Percentiles rank a stretch among this genome's conserved stretches.
These are phyloP conservation scores for Ailuropoda melanoleuca DNA, from an alignment of 2,113 vertebrate genomes.

Conservation along the genomic window DNA sequence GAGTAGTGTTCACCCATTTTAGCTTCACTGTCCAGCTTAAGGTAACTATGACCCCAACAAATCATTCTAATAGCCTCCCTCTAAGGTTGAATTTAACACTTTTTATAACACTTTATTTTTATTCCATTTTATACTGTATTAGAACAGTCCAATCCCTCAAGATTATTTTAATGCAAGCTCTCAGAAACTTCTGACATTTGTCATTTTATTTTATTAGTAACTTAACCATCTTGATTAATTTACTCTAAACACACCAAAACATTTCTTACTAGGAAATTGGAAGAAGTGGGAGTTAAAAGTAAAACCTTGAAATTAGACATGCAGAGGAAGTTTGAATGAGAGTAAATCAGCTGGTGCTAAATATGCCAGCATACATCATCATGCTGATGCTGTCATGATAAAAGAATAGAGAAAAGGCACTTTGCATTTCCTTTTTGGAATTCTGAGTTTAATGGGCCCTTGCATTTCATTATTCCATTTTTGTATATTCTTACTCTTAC, in stretches of 20 bases:
- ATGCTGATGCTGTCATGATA: constrained; percentile 34
- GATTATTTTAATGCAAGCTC: not conserved
- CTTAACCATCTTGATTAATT: constrained; percentile 20
- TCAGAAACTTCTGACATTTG: constrained; percentile 3
- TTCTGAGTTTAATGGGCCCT: constrained; percentile 66
- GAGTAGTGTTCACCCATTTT: not conserved
- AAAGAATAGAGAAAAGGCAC: constrained; percentile 45
- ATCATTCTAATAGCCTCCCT: not conserved
- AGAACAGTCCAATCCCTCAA: not conserved
- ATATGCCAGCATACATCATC: constrained; percentile 59
- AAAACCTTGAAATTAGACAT: constrained; percentile 63
- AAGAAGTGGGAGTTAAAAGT: constrained; percentile 56
- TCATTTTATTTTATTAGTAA: constrained; percentile 49
- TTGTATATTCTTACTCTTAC: constrained; percentile 54
- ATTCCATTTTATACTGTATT: not conserved
- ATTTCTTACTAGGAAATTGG: constrained; percentile 58
- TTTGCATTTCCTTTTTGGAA: constrained; percentile 58
- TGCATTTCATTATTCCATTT: constrained; percentile 66
- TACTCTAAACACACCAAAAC: constrained; percentile 48
- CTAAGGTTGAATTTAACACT: not conserved
- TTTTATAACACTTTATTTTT: not conserved
- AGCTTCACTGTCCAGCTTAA: not conserved
- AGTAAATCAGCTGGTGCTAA: constrained; percentile 70
- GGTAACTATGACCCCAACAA: not conserved
- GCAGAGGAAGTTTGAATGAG: constrained; percentile 63